A percentile compares a stretch with the other conserved stretches of the same genome.
Conservation (phyloP, 2,888 invertebrate species). For the Opisthograptis luteolata region DNA sequence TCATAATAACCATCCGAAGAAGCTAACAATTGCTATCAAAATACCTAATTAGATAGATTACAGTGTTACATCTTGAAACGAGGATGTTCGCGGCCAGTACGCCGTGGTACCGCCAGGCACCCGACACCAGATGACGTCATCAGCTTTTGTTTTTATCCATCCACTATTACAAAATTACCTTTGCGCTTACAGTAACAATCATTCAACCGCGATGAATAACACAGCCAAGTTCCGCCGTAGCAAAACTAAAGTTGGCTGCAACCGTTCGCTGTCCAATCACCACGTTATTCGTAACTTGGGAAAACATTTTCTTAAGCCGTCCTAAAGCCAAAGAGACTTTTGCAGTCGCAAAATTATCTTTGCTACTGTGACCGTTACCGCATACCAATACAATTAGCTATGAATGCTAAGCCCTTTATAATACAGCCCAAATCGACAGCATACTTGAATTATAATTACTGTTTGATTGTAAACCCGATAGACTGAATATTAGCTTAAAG, state of each 20-base stretch:
- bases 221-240: constrained; percentile 9
- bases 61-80: constrained; percentile 12
- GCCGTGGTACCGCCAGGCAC: constrained; percentile 38
- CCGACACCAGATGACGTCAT: constrained; percentile 32
- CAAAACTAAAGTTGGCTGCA: constrained; percentile 23
- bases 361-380: constrained; percentile 15
- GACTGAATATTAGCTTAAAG: not conserved
- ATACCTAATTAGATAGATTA: constrained; percentile 12
- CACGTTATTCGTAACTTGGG: constrained; percentile 8
- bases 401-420: constrained; percentile 10
- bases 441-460: constrained; percentile 28
- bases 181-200: constrained; percentile 2
- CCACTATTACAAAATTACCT: constrained; percentile 18
- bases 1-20: constrained; percentile 1
- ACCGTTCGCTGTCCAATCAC: constrained; percentile 11
- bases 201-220: constrained; percentile 3
- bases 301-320: not conserved
- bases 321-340: not conserved
- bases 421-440: constrained; percentile 18
- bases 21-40: constrained; percentile 12
- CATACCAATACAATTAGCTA: not conserved
- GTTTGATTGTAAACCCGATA: constrained; percentile 24
- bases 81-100: constrained; percentile 13
- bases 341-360: constrained; percentile 16
- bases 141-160: constrained; percentile 34